Percentiles rank a stretch among this genome's conserved stretches.
phyloP scores from a whole-genome alignment of 2,113 vertebrate species.

The Hepsetus odoe region DNA sequence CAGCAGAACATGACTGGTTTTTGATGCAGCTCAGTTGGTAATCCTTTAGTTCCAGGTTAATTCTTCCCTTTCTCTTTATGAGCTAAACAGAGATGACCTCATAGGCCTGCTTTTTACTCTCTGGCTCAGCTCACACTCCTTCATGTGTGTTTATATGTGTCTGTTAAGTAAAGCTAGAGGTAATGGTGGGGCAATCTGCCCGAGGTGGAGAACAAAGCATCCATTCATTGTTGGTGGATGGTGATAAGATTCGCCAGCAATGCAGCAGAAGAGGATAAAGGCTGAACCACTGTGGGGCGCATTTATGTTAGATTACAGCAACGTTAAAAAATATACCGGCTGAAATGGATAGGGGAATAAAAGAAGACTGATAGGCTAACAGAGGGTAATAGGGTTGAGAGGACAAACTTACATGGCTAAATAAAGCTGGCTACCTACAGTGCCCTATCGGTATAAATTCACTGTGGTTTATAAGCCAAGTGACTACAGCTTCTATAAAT shows the following conservation, averaged over 20 bases:
- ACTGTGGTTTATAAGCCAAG: too few relatives aligned
- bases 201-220: constrained; percentile 46
- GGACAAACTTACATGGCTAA: not conserved
- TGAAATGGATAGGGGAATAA: not conserved
- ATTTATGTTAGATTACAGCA: constrained; percentile 53
- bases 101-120: constrained; percentile 42
- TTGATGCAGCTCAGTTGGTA: constrained; percentile 25
- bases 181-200: constrained; percentile 27
- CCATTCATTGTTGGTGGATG: constrained; percentile 43
- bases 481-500: too few relatives aligned
- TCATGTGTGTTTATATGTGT: constrained; percentile 13
- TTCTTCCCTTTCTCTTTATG: constrained; percentile 55
- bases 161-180: constrained; percentile 15
- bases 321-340: constrained; percentile 50
- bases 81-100: constrained; percentile 53
- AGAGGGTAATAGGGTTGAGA: not conserved
- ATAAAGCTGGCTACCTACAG: too few relatives aligned
- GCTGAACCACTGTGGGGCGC: constrained; percentile 49
- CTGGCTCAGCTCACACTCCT: constrained; percentile 2
- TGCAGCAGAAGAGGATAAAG: constrained; percentile 54
- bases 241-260: constrained; percentile 40
- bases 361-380: too few relatives aligned
- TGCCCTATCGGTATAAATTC: too few relatives aligned
- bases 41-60: constrained; percentile 45
- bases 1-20: constrained; percentile 11